These are phyloP conservation scores for Pampus argenteus DNA, from an alignment of 2,797 vertebrate genomes.

Conservation along the genomic window DNA sequence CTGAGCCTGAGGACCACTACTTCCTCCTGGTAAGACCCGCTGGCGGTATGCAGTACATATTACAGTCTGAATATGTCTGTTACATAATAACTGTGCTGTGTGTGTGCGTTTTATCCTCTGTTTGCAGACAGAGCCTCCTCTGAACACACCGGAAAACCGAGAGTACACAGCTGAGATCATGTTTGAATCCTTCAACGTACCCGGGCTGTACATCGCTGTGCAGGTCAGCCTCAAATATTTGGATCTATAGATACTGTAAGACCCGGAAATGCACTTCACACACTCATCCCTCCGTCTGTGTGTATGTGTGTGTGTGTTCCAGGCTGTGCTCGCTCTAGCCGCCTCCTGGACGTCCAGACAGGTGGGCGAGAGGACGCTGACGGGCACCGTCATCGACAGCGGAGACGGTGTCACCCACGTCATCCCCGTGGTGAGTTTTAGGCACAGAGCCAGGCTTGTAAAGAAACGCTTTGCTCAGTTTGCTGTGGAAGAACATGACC, in stretches of 20 bases:
- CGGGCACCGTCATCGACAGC: slow-evolving; percentile 97
- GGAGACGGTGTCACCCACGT: slow-evolving; percentile 98
- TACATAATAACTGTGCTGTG: not conserved
- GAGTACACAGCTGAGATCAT: slow-evolving; percentile 96
- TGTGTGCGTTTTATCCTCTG: not conserved
- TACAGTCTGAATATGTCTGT: not conserved
- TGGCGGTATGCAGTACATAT: not conserved
- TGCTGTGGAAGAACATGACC: no score
- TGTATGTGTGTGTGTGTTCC: slow-evolving; percentile 35
- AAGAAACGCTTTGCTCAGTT: no score
- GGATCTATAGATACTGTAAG: not conserved
- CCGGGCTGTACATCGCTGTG: slow-evolving; percentile 95
- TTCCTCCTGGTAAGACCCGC: slow-evolving; percentile 93
- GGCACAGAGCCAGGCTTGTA: no score
- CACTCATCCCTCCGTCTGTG: slow-evolving; percentile 19
- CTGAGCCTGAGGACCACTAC: slow-evolving; percentile 97
- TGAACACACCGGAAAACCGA: slow-evolving; percentile 94
- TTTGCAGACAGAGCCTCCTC: slow-evolving; percentile 91
- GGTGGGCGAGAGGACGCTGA: slow-evolving; percentile 95
- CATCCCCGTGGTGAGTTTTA: slow-evolving; percentile 94
- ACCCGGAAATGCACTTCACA: not conserved
- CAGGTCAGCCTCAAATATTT: slow-evolving; percentile 83
- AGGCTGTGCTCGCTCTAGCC: slow-evolving; percentile 94
- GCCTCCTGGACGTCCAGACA: slow-evolving; percentile 98
- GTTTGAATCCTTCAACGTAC: slow-evolving; percentile 96